Percentiles rank a stretch among this genome's conserved stretches.
phyloP scores from a whole-genome alignment of 2,113 vertebrate species.

The Gorilla gorilla region DNA sequence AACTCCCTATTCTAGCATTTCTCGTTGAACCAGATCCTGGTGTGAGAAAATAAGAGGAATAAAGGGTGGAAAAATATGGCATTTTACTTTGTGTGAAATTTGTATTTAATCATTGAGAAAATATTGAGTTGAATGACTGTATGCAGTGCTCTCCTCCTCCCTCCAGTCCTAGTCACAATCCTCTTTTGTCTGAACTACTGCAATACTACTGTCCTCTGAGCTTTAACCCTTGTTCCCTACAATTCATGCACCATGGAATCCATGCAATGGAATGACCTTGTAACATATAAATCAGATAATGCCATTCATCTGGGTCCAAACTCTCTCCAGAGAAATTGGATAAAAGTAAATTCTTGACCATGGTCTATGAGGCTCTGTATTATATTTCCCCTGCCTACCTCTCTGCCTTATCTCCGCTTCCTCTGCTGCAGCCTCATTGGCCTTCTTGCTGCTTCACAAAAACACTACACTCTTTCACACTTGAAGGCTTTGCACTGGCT shows the following conservation, averaged over 20 bases:
- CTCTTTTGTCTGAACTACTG: background rate
- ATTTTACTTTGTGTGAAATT: background rate
- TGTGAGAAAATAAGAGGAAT: background rate
- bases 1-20: background rate
- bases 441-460: conserved; percentile 4
- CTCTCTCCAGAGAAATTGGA: background rate
- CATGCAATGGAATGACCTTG: background rate
- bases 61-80: background rate
- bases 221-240: background rate
- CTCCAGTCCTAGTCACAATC: background rate
- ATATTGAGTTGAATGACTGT: background rate
- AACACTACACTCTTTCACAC: background rate
- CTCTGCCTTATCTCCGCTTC: background rate
- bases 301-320: background rate
- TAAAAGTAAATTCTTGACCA: background rate
- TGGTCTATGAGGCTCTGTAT: background rate
- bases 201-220: background rate
- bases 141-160: background rate
- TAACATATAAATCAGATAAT: background rate
- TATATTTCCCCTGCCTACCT: background rate
- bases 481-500: background rate
- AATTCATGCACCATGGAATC: background rate
- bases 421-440: background rate
- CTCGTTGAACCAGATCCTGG: background rate
- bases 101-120: background rate